Evolutionary conservation across 2,888 invertebrate genomes (phyloP).

Genomic region (Ellobium chinense): DNA sequence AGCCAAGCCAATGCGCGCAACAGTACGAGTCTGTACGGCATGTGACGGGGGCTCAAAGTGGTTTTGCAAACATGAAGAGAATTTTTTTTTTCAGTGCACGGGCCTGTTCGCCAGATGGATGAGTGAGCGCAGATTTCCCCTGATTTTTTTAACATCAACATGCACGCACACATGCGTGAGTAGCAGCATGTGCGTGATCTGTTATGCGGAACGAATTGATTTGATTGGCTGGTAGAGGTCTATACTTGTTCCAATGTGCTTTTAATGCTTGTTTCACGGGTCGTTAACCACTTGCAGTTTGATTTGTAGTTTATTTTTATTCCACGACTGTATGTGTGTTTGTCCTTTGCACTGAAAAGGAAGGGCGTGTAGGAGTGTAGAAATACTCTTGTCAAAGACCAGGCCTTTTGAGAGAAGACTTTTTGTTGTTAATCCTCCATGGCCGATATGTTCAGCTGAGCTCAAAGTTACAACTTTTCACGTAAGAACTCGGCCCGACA

Average conservation of each 20-base stretch:
- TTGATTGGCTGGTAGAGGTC: background rate
- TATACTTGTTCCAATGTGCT: conserved; percentile 1
- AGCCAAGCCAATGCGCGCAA: background rate
- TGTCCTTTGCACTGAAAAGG: too few species aligned
- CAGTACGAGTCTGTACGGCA: background rate
- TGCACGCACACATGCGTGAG: conserved; percentile 8
- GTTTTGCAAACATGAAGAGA: background rate
- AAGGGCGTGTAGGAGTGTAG: too few species aligned
- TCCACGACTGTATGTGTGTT: too few species aligned
- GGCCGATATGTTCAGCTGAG: too few species aligned
- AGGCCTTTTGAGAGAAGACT: too few species aligned
- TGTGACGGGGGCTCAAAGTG: background rate
- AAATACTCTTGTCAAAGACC: too few species aligned
- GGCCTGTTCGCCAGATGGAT: background rate
- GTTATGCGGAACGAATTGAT: conserved; percentile 5
- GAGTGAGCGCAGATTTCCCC: background rate
- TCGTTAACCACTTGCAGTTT: too few species aligned
- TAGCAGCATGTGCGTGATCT: conserved; percentile 2
- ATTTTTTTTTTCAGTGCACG: background rate
- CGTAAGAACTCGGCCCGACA: background rate
- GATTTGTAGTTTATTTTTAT: too few species aligned
- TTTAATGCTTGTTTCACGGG: conserved; percentile 15
- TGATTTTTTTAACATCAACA: too few species aligned
- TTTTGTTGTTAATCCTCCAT: too few species aligned
- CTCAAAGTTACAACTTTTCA: too few species aligned